Percentiles rank a stretch among this genome's conserved stretches.
Evolutionary conservation across 2,888 invertebrate genomes (phyloP).

Genomic region (Lumbricus terrestris): DNA sequence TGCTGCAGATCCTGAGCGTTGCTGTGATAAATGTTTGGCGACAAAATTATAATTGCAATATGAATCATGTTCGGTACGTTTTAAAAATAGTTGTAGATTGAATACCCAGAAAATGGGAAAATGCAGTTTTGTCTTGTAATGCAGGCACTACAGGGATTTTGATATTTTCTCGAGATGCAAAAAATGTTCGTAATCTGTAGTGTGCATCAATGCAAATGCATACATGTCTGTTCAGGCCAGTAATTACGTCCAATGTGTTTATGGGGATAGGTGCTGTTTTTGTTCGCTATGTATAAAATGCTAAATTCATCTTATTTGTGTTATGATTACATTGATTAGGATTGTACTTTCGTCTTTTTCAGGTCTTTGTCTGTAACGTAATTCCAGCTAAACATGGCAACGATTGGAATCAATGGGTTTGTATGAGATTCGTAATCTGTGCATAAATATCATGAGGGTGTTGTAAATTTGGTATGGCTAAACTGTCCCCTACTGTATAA

Average conservation of each 20-base stretch:
- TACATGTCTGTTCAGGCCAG: not conserved
- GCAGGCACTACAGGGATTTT: not conserved
- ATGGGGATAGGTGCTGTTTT: not conserved
- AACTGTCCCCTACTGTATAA: not conserved
- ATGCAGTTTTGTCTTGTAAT: too few relatives aligned
- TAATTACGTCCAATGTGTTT: not conserved
- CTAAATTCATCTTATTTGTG: not conserved
- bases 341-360: conserved; percentile 14
- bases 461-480: not conserved
- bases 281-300: not conserved
- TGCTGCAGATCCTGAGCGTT: too few relatives aligned
- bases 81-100: too few relatives aligned
- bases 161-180: not conserved
- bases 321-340: not conserved
- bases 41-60: too few relatives aligned
- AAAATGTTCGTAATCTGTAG: too few relatives aligned
- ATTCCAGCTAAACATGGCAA: conserved; percentile 22
- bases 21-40: too few relatives aligned
- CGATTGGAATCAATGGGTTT: conserved; percentile 43
- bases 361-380: not conserved
- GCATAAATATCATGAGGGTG: not conserved
- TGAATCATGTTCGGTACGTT: too few relatives aligned
- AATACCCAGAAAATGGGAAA: too few relatives aligned
- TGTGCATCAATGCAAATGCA: too few relatives aligned
- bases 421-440: conserved; percentile 15